Base-by-base conservation (phyloP, 1,140 invertebrate species). In the Hermetia illucens region DNA sequence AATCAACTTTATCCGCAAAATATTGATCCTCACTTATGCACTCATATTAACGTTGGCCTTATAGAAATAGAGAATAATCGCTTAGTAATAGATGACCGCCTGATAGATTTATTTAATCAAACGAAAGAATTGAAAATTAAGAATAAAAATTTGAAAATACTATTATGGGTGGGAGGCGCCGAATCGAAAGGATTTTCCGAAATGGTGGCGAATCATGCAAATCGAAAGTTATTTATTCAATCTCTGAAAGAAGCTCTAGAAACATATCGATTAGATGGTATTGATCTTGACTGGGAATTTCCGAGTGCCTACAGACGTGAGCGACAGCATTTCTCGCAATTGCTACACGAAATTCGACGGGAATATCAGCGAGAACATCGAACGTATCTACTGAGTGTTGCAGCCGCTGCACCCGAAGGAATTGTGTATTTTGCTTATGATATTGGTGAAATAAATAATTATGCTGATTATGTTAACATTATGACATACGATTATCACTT, bases 401-500 rank as follows among this genome's bases (percentile, higher is more conserved):
- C 86, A 2, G 82, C 83, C 8, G 82, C 75, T 2, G 80, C 85
- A 18, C 77, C 77, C 0, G 62, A 74, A 50, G 67, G 71, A 5
- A 79, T 89, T 31, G 68, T 85, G 4, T 72, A 80, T 51, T 64
- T 69, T 36, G 73, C 78, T 9, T 91, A 91, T 55, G 72, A 86
- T 51, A 70, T 90, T 21, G 63, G 69, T 16, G 68, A 77, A 56
- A 68, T 91, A 38, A 82, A 82, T 42, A 63, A 76, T 66, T 89
- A 79, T 57, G 70, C 83, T 3, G 87, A 92, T 58, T 89, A 77
- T 66, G 69, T 89, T 0, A 89, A 86, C 58, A 48, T 94, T 4
- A 92, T 92, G 88, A 71, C 79, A 0, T 94, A 93, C 52, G 88
- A 93, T 55, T 92, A 75, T 49, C 85, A 92, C 58, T 81, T 76